Percentiles rank a stretch among this genome's conserved stretches.
These are phyloP conservation scores for Montipora capricornis DNA, from an alignment of 64 coral and sea anemone species.

Conservation along the genomic window DNA sequence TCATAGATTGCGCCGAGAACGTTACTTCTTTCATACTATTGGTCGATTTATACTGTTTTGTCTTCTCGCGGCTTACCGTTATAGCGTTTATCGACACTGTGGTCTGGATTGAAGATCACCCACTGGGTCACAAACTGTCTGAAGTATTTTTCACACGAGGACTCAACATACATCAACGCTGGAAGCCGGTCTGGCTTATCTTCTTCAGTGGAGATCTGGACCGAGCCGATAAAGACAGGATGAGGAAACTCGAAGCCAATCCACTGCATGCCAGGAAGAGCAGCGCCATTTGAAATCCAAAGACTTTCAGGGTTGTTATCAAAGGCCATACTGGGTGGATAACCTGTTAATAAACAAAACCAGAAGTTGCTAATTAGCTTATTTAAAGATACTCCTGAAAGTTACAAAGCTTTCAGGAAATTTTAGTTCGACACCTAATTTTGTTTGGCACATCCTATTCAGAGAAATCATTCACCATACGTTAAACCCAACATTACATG, in stretches of 20 bases:
- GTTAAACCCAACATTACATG: no score
- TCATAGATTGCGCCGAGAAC: no score
- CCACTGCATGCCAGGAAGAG: conserved; percentile 97
- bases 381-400: no score
- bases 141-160: conserved; percentile 98
- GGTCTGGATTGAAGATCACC: conserved; percentile 84
- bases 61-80: conserved; percentile 52
- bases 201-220: conserved; percentile 87
- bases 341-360: conserved; percentile 54
- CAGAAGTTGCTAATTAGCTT: not conserved
- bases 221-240: conserved; percentile 88
- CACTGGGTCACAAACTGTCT: conserved; percentile 91
- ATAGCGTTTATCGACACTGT: conserved; percentile 76
- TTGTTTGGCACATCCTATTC: no score
- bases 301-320: conserved; percentile 97
- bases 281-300: conserved; percentile 92
- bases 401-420: no score
- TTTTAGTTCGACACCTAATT: no score
- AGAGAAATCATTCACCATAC: no score
- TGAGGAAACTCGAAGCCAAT: conserved; percentile 87
- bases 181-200: conserved; percentile 93
- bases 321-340: conserved; percentile 95
- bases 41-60: no score
- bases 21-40: no score
- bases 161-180: conserved; percentile 92